Evolutionary conservation across 53 echinoderm and acorn worm species (phyloP).

Genomic region (Mesocentrotus franciscanus): DNA sequence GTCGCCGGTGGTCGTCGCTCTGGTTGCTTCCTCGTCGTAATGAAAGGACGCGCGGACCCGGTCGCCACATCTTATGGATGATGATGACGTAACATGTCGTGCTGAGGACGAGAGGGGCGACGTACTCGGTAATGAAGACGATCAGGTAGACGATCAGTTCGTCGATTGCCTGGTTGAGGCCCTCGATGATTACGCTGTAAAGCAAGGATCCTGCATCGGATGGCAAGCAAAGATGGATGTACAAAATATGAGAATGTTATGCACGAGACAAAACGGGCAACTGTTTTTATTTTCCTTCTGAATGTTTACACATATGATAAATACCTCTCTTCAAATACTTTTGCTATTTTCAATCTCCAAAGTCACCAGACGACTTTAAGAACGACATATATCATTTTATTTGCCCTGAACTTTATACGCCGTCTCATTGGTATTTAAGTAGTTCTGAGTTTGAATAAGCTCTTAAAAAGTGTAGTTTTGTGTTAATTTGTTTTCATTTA

Average conservation of each 20-base stretch:
- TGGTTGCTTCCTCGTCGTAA: constrained; percentile 47
- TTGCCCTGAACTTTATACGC: too few species aligned
- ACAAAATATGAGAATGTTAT: neutral
- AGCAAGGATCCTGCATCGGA: constrained; percentile 9
- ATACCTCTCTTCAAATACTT: too few species aligned
- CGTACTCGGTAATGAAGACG: constrained; percentile 47
- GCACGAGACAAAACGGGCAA: neutral
- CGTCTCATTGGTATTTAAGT: too few species aligned
- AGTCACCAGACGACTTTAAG: too few species aligned
- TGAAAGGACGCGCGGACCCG: neutral
- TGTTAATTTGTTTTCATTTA: too few species aligned
- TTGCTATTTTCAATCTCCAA: too few species aligned
- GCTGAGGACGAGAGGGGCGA: constrained; percentile 36
- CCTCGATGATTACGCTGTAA: neutral
- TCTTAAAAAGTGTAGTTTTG: too few species aligned
- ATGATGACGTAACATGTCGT: constrained; percentile 10
- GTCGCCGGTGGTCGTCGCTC: constrained; percentile 9
- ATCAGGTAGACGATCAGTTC: neutral
- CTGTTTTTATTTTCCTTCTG: neutral
- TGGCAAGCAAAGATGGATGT: neutral
- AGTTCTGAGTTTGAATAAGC: too few species aligned
- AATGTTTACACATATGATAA: neutral
- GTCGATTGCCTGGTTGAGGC: neutral
- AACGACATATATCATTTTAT: too few species aligned
- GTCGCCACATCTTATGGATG: constrained; percentile 26